Base-by-base conservation (phyloP, 2,113 vertebrate species). In the Electrona antarctica region DNA sequence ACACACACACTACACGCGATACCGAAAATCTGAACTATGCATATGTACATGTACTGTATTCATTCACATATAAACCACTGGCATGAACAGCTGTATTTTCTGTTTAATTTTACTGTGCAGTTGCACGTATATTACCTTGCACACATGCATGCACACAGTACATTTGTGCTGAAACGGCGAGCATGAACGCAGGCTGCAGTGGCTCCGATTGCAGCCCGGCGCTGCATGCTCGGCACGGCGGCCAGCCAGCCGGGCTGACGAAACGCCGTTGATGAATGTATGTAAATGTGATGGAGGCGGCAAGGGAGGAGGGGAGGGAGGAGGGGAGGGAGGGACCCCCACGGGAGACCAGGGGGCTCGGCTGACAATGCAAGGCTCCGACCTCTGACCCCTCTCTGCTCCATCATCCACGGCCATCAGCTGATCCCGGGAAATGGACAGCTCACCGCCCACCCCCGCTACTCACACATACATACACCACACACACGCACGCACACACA, bases 301-400 rank as follows among this genome's bases (percentile, higher is more conserved):
- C n/a, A 28, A 9, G 55, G 73, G 21, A n/a, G 50, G 2, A 48
- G 7, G 3, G 48, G 62, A 14, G 21, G 29, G 75, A 81, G 75
- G 64, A 76, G 66, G n/a, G 28, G 67, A 70, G 56, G 75, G 77
- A 73, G 74, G 80, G 71, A 77, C 67, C 78, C 78, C 77, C 82
- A 69, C 8, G 78, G 78, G 85, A 85, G 77, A 51, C 69, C 14
- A 52, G 11, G 56, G 49, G 71, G 78, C 84, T 59, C 41, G 72
- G 87, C 88, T 90, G 88, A 92, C 90, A 92, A 90, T 89, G 87
- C 90, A 88, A 83, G 84, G 82, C 77, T 88, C 58, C 87, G 87
- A 90, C 90, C 90, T 76, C 72, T 90, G 86, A 90, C 87, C 90
- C 82, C 47, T 71, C 78, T 67, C 60, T 51, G 56, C 87, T 92